Percentiles rank a stretch among this genome's conserved stretches.
These are phyloP conservation scores for Callospermophilus lateralis DNA, from an alignment of 2,113 vertebrate genomes.

Conservation along the genomic window DNA sequence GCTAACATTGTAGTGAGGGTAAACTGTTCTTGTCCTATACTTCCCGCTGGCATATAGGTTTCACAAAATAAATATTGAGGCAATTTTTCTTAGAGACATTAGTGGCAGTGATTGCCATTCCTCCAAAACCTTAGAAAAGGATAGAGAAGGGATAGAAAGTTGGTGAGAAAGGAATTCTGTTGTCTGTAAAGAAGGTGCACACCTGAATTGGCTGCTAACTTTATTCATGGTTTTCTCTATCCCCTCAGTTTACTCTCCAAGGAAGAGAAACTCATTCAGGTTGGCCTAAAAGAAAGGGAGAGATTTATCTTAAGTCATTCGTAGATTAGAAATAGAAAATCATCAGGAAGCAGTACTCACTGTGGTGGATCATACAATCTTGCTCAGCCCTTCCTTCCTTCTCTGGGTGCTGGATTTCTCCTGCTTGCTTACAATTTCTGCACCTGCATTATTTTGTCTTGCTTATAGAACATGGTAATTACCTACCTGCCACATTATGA, in stretches of 20 bases:
- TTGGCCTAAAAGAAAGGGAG: constrained; percentile 17
- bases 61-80: constrained; percentile 23
- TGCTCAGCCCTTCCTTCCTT: not conserved
- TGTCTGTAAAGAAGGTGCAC: not conserved
- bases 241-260: constrained; percentile 22
- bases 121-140: constrained; percentile 15
- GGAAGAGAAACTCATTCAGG: not conserved
- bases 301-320: not conserved
- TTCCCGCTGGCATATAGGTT: not conserved
- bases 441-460: constrained; percentile 19
- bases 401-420: not conserved
- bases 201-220: constrained; percentile 8
- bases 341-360: not conserved
- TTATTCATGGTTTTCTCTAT: constrained; percentile 20
- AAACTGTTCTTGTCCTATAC: not conserved
- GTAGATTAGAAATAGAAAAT: not conserved
- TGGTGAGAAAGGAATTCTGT: constrained; percentile 25
- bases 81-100: not conserved
- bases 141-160: not conserved
- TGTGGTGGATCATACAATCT: not conserved
- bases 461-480: not conserved
- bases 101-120: not conserved
- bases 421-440: not conserved
- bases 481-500: not conserved
- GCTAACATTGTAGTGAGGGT: not conserved